phyloP scores from a whole-genome alignment of 2,888 invertebrate genomes.

The Chrysopilus asiliformis region DNA sequence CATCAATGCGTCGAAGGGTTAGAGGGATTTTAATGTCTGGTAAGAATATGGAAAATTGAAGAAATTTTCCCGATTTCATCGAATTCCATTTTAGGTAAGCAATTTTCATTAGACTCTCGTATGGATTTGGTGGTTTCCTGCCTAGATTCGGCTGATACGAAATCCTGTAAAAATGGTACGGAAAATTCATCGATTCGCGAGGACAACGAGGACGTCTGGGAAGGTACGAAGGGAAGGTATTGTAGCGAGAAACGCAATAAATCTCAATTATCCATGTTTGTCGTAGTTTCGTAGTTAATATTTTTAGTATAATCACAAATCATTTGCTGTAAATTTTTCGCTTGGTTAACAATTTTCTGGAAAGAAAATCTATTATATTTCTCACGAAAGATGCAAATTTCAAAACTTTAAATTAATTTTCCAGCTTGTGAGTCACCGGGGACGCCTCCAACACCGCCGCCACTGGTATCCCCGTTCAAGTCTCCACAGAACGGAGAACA shows the following conservation, averaged over 20 bases:
- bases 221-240: conserved; percentile 38
- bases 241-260: conserved; percentile 21
- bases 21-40: conserved; percentile 80
- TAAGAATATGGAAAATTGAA: conserved; percentile 9
- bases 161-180: conserved; percentile 5
- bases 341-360: too few species aligned
- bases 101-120: conserved; percentile 80
- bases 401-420: too few species aligned
- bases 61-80: too few species aligned
- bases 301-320: neutral
- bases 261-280: neutral
- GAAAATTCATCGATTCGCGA: conserved; percentile 23
- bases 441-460: conserved; percentile 18
- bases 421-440: conserved; percentile 20
- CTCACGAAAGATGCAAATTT: too few species aligned
- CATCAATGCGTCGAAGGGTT: conserved; percentile 73
- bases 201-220: conserved; percentile 32
- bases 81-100: conserved; percentile 41
- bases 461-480: conserved; percentile 15
- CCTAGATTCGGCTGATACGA: conserved; percentile 38
- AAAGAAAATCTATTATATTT: too few species aligned
- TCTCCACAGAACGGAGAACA: too few species aligned
- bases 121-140: conserved; percentile 67
- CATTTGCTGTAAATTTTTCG: neutral
- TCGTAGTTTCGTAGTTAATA: neutral